Evolutionary conservation across 2,888 invertebrate species (phyloP), one percentile per base, ranked within the genome.

Genomic region (Nomada fabriciana): DNA sequence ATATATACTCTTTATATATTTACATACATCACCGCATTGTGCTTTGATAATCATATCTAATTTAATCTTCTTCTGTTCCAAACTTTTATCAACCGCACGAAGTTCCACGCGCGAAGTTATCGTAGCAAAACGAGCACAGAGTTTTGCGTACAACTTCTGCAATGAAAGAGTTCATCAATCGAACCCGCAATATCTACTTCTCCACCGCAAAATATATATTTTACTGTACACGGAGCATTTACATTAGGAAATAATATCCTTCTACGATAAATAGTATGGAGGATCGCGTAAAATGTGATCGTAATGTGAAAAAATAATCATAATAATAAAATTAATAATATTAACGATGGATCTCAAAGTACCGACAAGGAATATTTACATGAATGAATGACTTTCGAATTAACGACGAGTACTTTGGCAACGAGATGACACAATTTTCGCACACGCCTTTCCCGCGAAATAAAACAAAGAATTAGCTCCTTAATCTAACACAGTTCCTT

Each of bases 371-470:
- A 15, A 67, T 87, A 87, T 87, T 75, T 87, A 87, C 87, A 85
- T 50, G 60, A 82, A 83, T 50, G 76, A 80, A 55, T 59, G 77
- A 83, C 60, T 67, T 55, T 76, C 75, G 57, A 65, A 77, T 85
- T 63, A 53, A 78, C 73, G 72, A 73, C 76, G 80, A 80, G 73
- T 82, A 79, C 88, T 88, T 88, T 88, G 87, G 87, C 82, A 88
- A 85, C 69, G 75, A 75, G 76, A 88, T 86, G 87, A 88, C 85
- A 88, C 85, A 73, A 53, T 76, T 72, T 63, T 29, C 76, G 63
- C 53, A 29, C 43, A 36, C 47, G 18, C 59, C 47, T 25, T 67
- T 61, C 29, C 15, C 43, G 50, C 50, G 20, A 23, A 42, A 53
- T 42, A n/a, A 57, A 18, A 36, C 69, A 65, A 64, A 36, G 7